Conservation (phyloP, 2,113 vertebrate species). For the Oncorhynchus masou region DNA sequence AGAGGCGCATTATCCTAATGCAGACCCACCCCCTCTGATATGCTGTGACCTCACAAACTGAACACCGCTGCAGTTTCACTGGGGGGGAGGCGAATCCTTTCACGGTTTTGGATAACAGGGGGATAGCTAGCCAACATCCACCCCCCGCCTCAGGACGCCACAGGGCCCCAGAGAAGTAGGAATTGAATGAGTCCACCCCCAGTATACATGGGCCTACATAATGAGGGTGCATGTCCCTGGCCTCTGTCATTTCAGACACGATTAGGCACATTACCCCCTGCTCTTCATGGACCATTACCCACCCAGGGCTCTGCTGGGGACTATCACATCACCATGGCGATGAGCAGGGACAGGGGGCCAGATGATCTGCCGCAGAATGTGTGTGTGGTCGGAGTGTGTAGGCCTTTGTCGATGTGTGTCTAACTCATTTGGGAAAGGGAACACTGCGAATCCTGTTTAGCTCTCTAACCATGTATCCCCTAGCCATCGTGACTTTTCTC, state of each 20-base stretch:
- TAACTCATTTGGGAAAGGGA: neutral
- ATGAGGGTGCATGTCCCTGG: conserved; percentile 48
- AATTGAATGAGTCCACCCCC: conserved; percentile 29
- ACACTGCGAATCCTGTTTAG: neutral
- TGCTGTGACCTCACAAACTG: conserved; percentile 8
- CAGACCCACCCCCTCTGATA: conserved; percentile 12
- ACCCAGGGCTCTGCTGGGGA: conserved; percentile 28
- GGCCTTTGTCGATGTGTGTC: neutral
- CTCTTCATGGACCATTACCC: conserved; percentile 49
- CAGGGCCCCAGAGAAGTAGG: conserved; percentile 13
- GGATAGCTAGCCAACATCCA: conserved; percentile 15
- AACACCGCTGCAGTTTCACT: neutral
- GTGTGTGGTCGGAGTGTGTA: neutral
- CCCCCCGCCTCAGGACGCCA: conserved; percentile 30
- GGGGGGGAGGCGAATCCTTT: conserved; percentile 33
- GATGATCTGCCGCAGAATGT: conserved; percentile 12
- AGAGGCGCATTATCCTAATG: conserved; percentile 14
- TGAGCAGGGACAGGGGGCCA: conserved; percentile 21
- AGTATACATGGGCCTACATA: conserved; percentile 44
- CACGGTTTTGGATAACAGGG: conserved; percentile 10
- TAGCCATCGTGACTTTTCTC: neutral
- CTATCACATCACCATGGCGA: conserved; percentile 26
- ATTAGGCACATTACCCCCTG: conserved; percentile 66
- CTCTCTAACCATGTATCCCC: neutral
- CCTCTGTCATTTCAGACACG: conserved; percentile 56